A percentile compares a stretch with the other conserved stretches of the same genome.
phyloP scores from a whole-genome alignment of 2,797 vertebrate genomes.

The Chelonia mydas region DNA sequence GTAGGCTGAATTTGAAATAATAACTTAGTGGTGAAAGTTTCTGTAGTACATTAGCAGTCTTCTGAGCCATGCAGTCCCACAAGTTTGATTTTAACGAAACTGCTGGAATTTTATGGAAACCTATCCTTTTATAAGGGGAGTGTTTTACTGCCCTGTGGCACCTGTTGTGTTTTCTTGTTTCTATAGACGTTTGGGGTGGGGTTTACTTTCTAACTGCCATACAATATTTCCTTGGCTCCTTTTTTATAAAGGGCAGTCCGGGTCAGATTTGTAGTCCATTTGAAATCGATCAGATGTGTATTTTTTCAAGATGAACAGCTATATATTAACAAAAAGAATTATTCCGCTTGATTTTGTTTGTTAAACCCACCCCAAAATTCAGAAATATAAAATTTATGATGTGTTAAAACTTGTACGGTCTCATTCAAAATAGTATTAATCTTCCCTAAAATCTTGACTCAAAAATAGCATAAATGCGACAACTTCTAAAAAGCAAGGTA shows the following conservation, averaged over 20 bases:
- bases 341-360: neutral
- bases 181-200: neutral
- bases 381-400: neutral
- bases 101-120: neutral
- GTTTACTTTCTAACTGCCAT: neutral
- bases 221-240: neutral
- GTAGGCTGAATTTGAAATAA: neutral
- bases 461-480: neutral
- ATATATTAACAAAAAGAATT: neutral
- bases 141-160: neutral
- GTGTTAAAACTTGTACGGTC: neutral
- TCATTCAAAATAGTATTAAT: neutral
- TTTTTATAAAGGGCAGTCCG: neutral
- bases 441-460: neutral
- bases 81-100: neutral
- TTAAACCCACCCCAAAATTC: neutral
- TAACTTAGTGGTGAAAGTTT: neutral
- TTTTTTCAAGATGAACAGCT: neutral
- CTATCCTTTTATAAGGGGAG: neutral
- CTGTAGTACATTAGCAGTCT: neutral
- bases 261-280: neutral
- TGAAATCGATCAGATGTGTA: neutral
- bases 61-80: neutral
- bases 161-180: neutral
- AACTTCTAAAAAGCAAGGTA: neutral